Conservation (phyloP, 2,797 vertebrate species). For the Poecilia velifera region DNA sequence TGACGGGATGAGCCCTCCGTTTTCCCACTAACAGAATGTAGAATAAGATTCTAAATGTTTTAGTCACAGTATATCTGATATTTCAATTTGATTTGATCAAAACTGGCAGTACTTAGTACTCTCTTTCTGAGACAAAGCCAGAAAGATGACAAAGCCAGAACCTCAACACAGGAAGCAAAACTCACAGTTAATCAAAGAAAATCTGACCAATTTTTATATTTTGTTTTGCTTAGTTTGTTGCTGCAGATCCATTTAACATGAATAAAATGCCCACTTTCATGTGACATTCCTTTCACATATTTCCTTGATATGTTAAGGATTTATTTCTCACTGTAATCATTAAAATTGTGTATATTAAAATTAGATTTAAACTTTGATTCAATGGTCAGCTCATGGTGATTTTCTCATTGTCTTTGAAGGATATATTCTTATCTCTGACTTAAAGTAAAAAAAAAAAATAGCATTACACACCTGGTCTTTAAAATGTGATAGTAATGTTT, state of each 20-base stretch:
- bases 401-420: neutral
- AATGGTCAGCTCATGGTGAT: neutral
- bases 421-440: neutral
- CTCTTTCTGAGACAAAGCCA: neutral
- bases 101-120: neutral
- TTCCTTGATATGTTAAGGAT: neutral
- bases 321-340: neutral
- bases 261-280: neutral
- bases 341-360: neutral
- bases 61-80: neutral
- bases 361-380: neutral
- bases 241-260: neutral
- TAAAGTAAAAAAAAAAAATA: neutral
- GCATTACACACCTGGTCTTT: neutral
- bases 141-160: neutral
- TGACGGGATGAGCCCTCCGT: slow-evolving; percentile 32
- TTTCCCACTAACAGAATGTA: neutral
- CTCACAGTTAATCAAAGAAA: neutral
- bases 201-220: neutral
- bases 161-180: neutral
- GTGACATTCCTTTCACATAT: neutral
- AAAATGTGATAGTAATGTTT: neutral
- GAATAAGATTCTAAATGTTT: neutral
- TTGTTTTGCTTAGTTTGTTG: neutral
- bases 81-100: neutral